Base-by-base conservation (phyloP, 2,797 vertebrate genomes). In the Acanthurus leucopareius region DNA sequence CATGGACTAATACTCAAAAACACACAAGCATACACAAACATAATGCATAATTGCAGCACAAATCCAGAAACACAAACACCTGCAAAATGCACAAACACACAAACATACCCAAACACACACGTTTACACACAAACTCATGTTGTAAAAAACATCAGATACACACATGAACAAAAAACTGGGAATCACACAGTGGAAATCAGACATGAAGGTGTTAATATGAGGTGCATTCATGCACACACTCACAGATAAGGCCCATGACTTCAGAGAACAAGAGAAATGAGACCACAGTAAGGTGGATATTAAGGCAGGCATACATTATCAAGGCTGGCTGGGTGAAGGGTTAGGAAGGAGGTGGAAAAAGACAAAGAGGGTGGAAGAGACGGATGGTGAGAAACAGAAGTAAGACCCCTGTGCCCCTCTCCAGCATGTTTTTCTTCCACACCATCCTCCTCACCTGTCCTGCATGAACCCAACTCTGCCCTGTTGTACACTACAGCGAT, bases 41-140 rank as follows among this genome's bases (percentile, higher is more conserved):
- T 1, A 59, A 62, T 38, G 28, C 51, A 80, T 59, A 25, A 25
- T 48, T 78, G 70, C 63, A 72, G 52, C 20, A 79, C 20, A 54
- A 28, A 71, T 51, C 17, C 13, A 47, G 35, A 69, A 25, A 54
- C 32, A 15, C 28, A 54, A 10, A 52, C 62, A 74, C 56, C 57
- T 40, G 44, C 54, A 61, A 25, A 25, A 25, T 25, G 25, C 25
- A 25, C 25, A 25, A 25, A 25, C 3, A 25, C 25, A 25, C 3
- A 3, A 25, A 25, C 3, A 25, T 3, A 25, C 3, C 2, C 35
- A 67, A 15, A 65, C 38, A 19, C 32, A 63, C 10, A 52, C 54
- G 48, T 48, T 40, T 19, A 45, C 14, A 42, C 7, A 22, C 0
- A 10, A 13, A 38, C 38, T n/a, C 45, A 4, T 3, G 3, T 25